Evolutionary conservation across 2,113 vertebrate genomes (phyloP).

Genomic region (Falcunculus frontatus): DNA sequence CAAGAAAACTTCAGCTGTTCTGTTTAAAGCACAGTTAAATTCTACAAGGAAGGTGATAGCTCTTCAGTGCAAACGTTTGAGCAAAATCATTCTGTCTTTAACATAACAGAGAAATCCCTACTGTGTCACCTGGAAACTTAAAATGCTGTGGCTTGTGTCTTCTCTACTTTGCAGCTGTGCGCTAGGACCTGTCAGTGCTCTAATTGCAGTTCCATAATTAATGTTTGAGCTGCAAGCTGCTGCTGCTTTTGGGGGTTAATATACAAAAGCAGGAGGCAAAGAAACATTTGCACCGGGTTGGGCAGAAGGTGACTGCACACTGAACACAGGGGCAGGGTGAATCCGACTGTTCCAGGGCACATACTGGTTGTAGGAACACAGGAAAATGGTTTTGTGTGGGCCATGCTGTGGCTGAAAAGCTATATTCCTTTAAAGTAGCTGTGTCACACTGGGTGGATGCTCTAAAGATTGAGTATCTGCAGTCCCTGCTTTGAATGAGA

Average conservation of each 20-base stretch:
- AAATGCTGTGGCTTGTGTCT: background rate
- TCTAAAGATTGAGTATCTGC: background rate
- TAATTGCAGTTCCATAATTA: background rate
- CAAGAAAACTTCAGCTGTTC: background rate
- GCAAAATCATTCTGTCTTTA: background rate
- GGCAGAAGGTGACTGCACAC: background rate
- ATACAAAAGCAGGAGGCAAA: background rate
- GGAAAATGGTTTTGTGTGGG: background rate
- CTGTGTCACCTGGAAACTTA: background rate
- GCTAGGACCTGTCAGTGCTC: background rate
- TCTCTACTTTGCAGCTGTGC: background rate
- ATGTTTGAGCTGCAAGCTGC: background rate
- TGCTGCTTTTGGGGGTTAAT: background rate
- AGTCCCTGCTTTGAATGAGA: background rate
- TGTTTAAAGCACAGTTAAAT: background rate
- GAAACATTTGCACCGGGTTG: background rate
- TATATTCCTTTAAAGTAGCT: background rate
- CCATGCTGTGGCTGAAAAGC: background rate
- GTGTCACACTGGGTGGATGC: background rate
- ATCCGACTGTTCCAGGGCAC: fast-evolving
- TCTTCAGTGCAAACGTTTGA: background rate
- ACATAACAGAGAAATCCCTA: background rate
- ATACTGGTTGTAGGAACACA: background rate
- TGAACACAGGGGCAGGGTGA: background rate
- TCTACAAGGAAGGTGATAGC: background rate